A percentile compares a stretch with the other conserved stretches of the same genome.
Evolutionary conservation across 2,888 invertebrate species (phyloP).

Genomic region (Venusia cambrica): DNA sequence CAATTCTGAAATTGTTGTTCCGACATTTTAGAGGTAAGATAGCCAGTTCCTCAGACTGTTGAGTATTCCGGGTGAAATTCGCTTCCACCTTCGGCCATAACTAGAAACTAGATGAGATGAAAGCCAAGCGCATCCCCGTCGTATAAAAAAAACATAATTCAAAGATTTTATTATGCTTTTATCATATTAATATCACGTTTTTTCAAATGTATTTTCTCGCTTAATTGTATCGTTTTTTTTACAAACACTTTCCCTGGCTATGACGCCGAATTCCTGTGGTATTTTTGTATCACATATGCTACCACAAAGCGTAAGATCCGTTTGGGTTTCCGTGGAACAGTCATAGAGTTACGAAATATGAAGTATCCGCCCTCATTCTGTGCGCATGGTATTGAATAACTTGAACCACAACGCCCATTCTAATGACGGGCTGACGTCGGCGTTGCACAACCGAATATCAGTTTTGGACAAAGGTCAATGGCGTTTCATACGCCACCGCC

Average conservation of each 20-base stretch:
- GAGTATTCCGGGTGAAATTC: no score
- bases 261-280: conserved; percentile 2
- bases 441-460: conserved; percentile 48
- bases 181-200: no score
- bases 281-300: conserved; percentile 2
- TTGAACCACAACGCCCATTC: conserved; percentile 45
- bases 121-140: no score
- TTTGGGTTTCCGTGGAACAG: conserved; percentile 12
- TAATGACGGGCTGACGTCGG: conserved; percentile 47
- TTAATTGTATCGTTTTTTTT: no score
- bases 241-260: not conserved
- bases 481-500: conserved; percentile 28
- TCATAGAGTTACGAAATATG: conserved; percentile 56
- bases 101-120: no score
- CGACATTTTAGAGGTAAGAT: no score
- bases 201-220: no score
- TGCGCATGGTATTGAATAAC: conserved; percentile 53
- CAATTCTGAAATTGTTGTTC: no score
- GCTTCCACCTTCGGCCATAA: no score
- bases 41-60: no score
- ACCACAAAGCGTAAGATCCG: conserved; percentile 11
- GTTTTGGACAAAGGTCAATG: conserved; percentile 54
- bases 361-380: conserved; percentile 54
- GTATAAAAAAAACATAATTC: no score
- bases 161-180: no score